Base-by-base conservation (phyloP, 2,888 invertebrate genomes). In the Pseudolycoriella hygida region DNA sequence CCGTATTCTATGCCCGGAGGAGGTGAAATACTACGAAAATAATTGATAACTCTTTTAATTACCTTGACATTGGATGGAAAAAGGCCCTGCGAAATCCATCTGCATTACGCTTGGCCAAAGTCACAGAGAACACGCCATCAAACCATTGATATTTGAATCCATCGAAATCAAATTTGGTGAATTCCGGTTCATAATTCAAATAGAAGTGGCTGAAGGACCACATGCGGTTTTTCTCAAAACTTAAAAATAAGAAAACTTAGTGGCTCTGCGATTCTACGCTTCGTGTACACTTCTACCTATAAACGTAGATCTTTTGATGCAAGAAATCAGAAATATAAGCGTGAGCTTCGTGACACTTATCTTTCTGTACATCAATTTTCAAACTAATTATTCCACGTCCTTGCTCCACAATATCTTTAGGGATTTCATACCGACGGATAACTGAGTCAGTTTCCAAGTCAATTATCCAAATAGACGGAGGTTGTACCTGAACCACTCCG, bases 61-160 rank as follows among this genome's bases (percentile, higher is more conserved):
- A n/a, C n/a, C n/a, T n/a, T 40, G 81, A 73, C 73, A 87, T 73
- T 0, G 86, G 71, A 57, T 87, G 86, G 69, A 86, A 87, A 64
- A 76, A 83, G 0, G 80, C 72, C 1, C 69, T 70, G 43, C 76
- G 71, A 54, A 67, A 73, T 12, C 75, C 74, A 51, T 76, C 70
- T 0, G 55, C 31, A 2, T 64, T 59, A 0, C 62, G 56, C 0
- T 71, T 68, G 0, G 76, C 73, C 12, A 82, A 55, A 1, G 77
- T 75, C 1, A 80, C 59, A 47, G 84, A 83, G 60, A 86, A 85
- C 11, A 86, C 68, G 0, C 85, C 85, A 55, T 86, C 86, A 50
- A 74, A 76, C 85, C 84, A 87, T 55, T 80, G 77, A 65, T 84
- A 87, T 1, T 67, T 62, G 52, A 79, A 71, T 0, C 77, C 80